phyloP scores from a whole-genome alignment of 1,140 invertebrate genomes.

The Drosophila takahashii region DNA sequence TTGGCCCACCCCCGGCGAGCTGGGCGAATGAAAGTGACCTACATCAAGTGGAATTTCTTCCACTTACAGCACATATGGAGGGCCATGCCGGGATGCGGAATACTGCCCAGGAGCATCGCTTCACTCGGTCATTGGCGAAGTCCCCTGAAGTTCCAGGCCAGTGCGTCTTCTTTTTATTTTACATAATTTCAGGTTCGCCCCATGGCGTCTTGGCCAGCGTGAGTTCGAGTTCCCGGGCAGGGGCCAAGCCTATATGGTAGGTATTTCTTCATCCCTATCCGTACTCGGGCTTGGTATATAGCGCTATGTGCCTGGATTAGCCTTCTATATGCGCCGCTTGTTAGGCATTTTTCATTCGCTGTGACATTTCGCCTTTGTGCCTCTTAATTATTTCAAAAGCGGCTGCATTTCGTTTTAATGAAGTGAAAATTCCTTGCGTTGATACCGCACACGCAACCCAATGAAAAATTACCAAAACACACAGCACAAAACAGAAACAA shows the following conservation, averaged over 20 bases:
- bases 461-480: slow-evolving; percentile 44
- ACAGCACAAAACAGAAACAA: slow-evolving; percentile 44
- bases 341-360: slow-evolving; percentile 81
- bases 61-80: slow-evolving; percentile 50
- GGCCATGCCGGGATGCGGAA: slow-evolving; percentile 36
- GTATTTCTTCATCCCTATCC: slow-evolving; percentile 45
- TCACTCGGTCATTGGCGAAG: slow-evolving; percentile 42
- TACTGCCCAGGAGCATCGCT: slow-evolving; percentile 40
- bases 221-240: slow-evolving; percentile 43
- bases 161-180: slow-evolving; percentile 46
- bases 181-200: slow-evolving; percentile 65
- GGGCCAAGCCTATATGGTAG: slow-evolving; percentile 37
- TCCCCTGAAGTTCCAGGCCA: slow-evolving; percentile 50
- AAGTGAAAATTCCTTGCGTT: slow-evolving; percentile 82
- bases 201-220: slow-evolving; percentile 66
- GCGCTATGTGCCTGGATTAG: slow-evolving; percentile 54
- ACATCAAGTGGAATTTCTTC: slow-evolving; percentile 77
- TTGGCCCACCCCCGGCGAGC: slow-evolving; percentile 59
- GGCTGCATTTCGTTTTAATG: slow-evolving; percentile 83
- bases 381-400: slow-evolving; percentile 83
- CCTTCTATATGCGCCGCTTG: slow-evolving; percentile 45
- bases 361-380: slow-evolving; percentile 81
- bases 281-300: slow-evolving; percentile 30
- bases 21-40: slow-evolving; percentile 78
- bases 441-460: slow-evolving; percentile 78